A percentile compares a stretch with the other conserved stretches of the same genome.
Conservation (phyloP, 1,140 invertebrate species). For the Nephila pilipes region DNA sequence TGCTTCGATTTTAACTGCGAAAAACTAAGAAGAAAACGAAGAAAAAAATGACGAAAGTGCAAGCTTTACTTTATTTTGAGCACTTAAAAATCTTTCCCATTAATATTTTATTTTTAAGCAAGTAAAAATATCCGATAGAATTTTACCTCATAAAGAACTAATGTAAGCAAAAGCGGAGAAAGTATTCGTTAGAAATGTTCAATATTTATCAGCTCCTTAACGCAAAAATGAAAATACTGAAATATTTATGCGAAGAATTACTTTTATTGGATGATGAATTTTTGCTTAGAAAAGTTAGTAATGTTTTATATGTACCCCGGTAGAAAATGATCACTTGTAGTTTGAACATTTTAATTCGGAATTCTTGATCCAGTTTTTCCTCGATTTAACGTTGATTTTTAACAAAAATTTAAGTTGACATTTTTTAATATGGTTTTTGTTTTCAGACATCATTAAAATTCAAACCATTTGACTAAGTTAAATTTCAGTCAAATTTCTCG, state of each 20-base stretch:
- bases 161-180: not conserved
- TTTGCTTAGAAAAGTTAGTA: not conserved
- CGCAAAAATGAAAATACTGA: not conserved
- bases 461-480: no score
- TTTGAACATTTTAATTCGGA: no score
- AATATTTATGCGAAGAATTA: conserved; percentile 24
- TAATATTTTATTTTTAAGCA: conserved; percentile 9
- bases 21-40: not conserved
- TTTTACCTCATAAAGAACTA: not conserved
- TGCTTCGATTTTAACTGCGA: not conserved
- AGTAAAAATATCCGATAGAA: not conserved
- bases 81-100: conserved; percentile 5
- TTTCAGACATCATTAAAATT: no score
- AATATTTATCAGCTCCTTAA: not conserved
- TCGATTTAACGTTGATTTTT: no score
- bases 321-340: no score
- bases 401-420: no score
- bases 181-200: not conserved
- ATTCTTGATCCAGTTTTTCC: no score
- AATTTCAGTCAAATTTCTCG: no score
- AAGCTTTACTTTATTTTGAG: not conserved
- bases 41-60: not conserved
- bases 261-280: not conserved
- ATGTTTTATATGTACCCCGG: no score
- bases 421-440: no score